Conservation (phyloP, 2,888 invertebrate genomes). For the Myopa tessellatipennis region DNA sequence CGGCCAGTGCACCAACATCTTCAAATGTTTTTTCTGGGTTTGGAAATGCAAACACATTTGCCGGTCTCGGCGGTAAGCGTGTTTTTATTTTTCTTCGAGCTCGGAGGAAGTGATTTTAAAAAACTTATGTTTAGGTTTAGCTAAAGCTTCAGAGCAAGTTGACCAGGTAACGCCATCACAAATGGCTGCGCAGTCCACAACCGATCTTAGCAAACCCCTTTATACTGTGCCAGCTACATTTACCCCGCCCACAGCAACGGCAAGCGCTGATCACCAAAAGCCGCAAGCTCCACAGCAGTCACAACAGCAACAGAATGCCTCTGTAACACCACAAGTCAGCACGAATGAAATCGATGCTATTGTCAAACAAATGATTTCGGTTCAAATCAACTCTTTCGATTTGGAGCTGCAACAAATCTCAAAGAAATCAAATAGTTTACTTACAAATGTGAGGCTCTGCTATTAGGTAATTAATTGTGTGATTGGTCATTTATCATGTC, state of each 20-base stretch:
- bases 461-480: background rate
- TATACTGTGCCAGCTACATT: constrained; percentile 61
- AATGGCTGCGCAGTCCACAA: constrained; percentile 20
- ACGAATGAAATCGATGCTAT: constrained; percentile 60
- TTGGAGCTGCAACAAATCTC: constrained; percentile 74
- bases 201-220: constrained; percentile 54
- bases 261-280: constrained; percentile 31
- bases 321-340: constrained; percentile 41
- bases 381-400: constrained; percentile 76
- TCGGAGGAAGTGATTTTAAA: background rate
- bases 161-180: background rate
- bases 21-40: constrained; percentile 37
- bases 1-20: constrained; percentile 29
- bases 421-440: constrained; percentile 69
- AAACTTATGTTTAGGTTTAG: background rate
- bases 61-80: constrained; percentile 15
- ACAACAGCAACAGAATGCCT: constrained; percentile 31
- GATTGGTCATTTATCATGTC: constrained; percentile 1
- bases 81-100: background rate
- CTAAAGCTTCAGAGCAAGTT: constrained; percentile 13
- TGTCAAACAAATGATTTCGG: constrained; percentile 73
- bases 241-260: constrained; percentile 51
- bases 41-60: constrained; percentile 37
- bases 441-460: constrained; percentile 52
- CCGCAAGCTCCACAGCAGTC: constrained; percentile 14